A percentile compares a stretch with the other conserved stretches of the same genome.
phyloP scores from a whole-genome alignment of 2,797 vertebrate genomes.

The Kryptolebias ocellatus region DNA sequence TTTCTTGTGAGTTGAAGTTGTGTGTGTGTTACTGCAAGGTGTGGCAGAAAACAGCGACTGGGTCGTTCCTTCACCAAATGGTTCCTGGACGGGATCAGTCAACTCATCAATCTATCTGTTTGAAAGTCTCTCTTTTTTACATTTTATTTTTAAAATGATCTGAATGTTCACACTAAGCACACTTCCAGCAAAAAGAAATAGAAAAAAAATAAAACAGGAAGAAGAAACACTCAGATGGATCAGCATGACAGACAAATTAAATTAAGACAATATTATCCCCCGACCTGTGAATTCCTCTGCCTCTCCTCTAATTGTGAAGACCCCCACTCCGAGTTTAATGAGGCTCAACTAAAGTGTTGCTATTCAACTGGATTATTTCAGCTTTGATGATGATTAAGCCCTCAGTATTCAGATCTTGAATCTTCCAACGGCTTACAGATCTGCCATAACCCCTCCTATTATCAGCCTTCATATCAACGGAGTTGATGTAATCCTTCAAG shows the following conservation, averaged over 20 bases:
- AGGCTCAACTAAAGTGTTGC: constrained; percentile 4
- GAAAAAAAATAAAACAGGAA: not conserved
- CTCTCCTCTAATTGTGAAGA: not conserved
- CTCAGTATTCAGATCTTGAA: constrained; percentile 9
- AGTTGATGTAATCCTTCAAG: constrained; percentile 21
- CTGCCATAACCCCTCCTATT: constrained; percentile 8
- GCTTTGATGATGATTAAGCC: constrained; percentile 15
- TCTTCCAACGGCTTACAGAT: constrained; percentile 16
- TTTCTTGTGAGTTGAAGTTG: not conserved
- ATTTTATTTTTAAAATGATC: too few species aligned
- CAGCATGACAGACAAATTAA: not conserved
- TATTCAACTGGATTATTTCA: constrained; percentile 6
- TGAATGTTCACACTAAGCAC: too few species aligned
- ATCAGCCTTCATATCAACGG: constrained; percentile 24
- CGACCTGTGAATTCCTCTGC: constrained; percentile 9
- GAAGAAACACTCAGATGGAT: not conserved
- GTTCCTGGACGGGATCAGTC: too few species aligned
- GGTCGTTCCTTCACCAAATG: constrained; percentile 7
- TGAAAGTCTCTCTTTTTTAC: too few species aligned
- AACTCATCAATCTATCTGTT: too few species aligned
- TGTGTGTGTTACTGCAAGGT: constrained; percentile 33
- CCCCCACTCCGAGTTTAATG: constrained; percentile 4
- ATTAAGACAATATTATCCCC: not conserved
- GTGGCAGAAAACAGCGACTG: constrained; percentile 45
- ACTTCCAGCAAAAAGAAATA: too few species aligned